These are phyloP conservation scores for Netelia virgata DNA, from an alignment of 2,888 invertebrate species.

Conservation along the genomic window DNA sequence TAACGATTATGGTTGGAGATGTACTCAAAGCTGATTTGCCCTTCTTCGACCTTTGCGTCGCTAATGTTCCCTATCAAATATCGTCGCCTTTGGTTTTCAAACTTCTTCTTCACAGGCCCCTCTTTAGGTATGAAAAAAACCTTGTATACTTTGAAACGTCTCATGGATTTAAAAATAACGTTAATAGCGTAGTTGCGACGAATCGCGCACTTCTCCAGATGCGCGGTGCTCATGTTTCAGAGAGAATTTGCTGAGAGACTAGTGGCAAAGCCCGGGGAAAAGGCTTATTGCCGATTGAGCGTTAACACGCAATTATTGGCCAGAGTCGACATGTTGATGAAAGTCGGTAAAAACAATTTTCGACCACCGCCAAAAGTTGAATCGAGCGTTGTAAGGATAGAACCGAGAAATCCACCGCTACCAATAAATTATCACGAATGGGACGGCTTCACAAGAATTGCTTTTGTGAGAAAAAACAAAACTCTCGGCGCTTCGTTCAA, in stretches of 20 bases:
- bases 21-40: constrained; percentile 97
- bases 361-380: constrained; percentile 99
- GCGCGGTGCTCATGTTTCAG: constrained; percentile 99
- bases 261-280: constrained; percentile 98
- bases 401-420: constrained; percentile 98
- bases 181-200: constrained; percentile 70
- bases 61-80: constrained; percentile 99
- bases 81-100: constrained; percentile 98
- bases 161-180: background rate
- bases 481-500: constrained; percentile 96
- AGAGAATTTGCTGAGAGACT: constrained; percentile 98
- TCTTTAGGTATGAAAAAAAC: constrained; percentile 78
- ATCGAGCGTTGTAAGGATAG: constrained; percentile 98
- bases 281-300: constrained; percentile 97
- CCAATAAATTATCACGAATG: constrained; percentile 98
- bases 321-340: constrained; percentile 97
- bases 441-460: constrained; percentile 98
- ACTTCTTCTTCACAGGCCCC: constrained; percentile 91
- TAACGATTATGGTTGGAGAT: constrained; percentile 97
- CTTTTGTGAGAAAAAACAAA: constrained; percentile 98
- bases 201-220: constrained; percentile 87
- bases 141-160: constrained; percentile 12
- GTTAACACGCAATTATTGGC: constrained; percentile 98
- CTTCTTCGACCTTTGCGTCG: constrained; percentile 99
- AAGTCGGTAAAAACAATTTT: constrained; percentile 99